Evolutionary conservation across 2,113 vertebrate genomes (phyloP).

Genomic region (Caloenas nicobarica): DNA sequence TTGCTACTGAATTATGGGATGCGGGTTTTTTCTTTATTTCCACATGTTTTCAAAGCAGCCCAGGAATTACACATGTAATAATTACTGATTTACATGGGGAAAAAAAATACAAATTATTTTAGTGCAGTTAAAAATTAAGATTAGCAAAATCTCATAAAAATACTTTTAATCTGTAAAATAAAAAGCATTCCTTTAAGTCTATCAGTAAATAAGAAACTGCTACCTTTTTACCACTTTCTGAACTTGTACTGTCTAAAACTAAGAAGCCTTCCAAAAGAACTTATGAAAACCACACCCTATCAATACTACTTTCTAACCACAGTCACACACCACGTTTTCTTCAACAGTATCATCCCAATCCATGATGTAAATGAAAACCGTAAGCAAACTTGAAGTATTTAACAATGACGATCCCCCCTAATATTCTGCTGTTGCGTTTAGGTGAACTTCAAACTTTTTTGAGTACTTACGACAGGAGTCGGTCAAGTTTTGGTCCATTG

Average conservation of each 20-base stretch:
- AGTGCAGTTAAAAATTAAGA: not conserved
- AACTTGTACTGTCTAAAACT: not conserved
- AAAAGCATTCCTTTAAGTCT: not conserved
- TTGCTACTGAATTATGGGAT: not conserved
- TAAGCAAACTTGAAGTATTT: not conserved
- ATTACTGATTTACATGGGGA: not conserved
- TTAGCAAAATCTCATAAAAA: not conserved
- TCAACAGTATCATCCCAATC: not conserved
- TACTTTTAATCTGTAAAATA: not conserved
- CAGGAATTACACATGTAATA: not conserved
- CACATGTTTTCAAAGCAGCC: not conserved
- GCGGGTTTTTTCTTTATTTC: not conserved
- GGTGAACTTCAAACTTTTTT: not conserved
- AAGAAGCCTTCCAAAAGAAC: not conserved
- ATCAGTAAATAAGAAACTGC: not conserved
- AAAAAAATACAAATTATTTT: not conserved
- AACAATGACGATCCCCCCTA: not conserved
- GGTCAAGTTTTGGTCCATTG: slow-evolving; percentile 74
- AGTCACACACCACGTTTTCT: not conserved
- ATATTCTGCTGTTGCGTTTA: fast-evolving
- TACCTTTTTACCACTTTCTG: not conserved
- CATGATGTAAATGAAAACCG: not conserved
- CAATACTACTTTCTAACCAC: not conserved
- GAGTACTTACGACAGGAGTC: slow-evolving; percentile 76
- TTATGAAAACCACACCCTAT: not conserved